Evolutionary conservation across 2,888 invertebrate species (phyloP).

Genomic region (Glaucopsyche alexis): DNA sequence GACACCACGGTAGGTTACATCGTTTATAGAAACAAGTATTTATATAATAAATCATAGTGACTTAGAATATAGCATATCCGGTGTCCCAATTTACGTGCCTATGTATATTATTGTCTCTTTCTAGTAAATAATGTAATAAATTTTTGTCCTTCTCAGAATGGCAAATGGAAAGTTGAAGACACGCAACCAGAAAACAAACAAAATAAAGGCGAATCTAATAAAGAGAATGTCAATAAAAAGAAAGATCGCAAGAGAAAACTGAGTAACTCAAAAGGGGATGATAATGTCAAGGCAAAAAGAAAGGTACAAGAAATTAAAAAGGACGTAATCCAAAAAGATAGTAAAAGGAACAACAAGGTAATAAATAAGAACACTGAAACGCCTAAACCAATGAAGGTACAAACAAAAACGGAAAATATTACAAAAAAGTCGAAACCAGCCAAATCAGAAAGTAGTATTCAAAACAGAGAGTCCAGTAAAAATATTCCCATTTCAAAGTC

Average conservation of each 20-base stretch:
- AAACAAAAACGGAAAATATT: conserved; percentile 40
- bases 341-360: conserved; percentile 30
- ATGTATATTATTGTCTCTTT: not conserved
- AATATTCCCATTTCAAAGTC: conserved; percentile 31
- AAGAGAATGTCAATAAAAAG: conserved; percentile 53
- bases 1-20: conserved; percentile 40
- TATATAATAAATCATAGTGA: conserved; percentile 50
- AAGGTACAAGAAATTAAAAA: conserved; percentile 34
- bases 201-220: conserved; percentile 48
- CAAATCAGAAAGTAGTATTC: not conserved
- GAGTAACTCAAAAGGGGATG: conserved; percentile 33
- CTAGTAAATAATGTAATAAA: not conserved
- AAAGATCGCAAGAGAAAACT: conserved; percentile 33
- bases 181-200: conserved; percentile 40
- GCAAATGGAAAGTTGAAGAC: conserved; percentile 58
- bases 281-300: conserved; percentile 15
- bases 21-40: no score
- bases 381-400: conserved; percentile 8
- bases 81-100: not conserved
- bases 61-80: conserved; percentile 9
- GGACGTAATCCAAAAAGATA: conserved; percentile 38
- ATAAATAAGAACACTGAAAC: conserved; percentile 21
- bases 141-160: conserved; percentile 33
- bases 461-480: conserved; percentile 34
- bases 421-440: conserved; percentile 38